Conservation (phyloP, 1,140 invertebrate species). For the Bilobella aurantiaca region DNA sequence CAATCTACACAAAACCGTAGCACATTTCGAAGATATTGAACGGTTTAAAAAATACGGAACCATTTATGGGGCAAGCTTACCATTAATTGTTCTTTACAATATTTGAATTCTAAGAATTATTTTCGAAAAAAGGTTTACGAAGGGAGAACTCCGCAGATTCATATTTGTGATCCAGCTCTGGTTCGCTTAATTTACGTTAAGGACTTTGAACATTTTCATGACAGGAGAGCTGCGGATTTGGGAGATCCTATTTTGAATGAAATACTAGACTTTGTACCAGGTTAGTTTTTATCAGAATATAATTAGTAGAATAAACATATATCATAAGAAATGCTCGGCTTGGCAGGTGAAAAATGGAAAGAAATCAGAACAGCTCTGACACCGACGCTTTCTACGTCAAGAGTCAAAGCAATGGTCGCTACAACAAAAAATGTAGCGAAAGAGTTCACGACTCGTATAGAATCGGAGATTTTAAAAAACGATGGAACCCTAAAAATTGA, state of each 20-base stretch:
- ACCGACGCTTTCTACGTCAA: slow-evolving; percentile 45
- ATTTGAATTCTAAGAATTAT: too few species aligned
- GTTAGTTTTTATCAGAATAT: slow-evolving; percentile 28
- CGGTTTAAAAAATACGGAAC: slow-evolving; percentile 12
- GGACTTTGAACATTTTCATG: slow-evolving; percentile 44
- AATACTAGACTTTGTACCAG: slow-evolving; percentile 27
- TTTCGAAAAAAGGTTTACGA: slow-evolving; percentile 15
- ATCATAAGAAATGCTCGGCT: slow-evolving; percentile 5
- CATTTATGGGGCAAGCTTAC: slow-evolving; percentile 15
- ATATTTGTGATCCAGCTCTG: slow-evolving; percentile 42
- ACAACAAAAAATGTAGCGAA: slow-evolving; percentile 36
- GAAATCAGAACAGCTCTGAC: slow-evolving; percentile 43
- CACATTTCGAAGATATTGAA: slow-evolving; percentile 15
- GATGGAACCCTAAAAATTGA: not conserved
- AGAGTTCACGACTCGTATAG: slow-evolving; percentile 37
- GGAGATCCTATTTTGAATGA: slow-evolving; percentile 24
- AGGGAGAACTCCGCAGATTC: slow-evolving; percentile 11
- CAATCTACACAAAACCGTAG: slow-evolving; percentile 6
- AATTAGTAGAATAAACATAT: not conserved
- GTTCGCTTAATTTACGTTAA: slow-evolving; percentile 43
- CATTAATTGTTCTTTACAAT: not conserved
- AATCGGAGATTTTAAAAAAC: slow-evolving; percentile 12
- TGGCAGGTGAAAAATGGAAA: slow-evolving; percentile 44
- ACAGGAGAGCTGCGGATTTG: slow-evolving; percentile 37
- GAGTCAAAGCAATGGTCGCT: slow-evolving; percentile 38